Conservation (phyloP, 2,113 vertebrate genomes). For the Dunckerocampus dactyliophorus region DNA sequence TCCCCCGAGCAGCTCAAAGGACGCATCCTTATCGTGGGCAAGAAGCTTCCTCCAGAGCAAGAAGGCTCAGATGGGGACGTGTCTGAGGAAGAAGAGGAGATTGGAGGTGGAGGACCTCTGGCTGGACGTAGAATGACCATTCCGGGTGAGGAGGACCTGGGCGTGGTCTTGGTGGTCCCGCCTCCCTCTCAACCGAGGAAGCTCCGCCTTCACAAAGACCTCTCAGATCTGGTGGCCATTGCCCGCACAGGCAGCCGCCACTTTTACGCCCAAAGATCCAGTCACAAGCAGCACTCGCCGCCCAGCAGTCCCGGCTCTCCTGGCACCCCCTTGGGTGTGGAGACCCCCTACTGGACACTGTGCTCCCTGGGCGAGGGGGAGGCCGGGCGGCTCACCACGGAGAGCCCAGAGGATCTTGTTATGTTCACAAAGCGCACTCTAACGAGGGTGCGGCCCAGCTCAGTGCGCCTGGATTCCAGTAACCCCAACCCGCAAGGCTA, state of each 20-base stretch:
- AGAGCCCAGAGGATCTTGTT: constrained; percentile 92
- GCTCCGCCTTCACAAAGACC: constrained; percentile 82
- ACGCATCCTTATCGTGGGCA: constrained; percentile 87
- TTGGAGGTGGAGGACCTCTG: constrained; percentile 77
- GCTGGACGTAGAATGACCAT: constrained; percentile 76
- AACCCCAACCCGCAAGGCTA: constrained; percentile 96
- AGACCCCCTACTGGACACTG: constrained; percentile 80
- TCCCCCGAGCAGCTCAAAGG: constrained; percentile 90
- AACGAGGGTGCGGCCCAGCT: constrained; percentile 87
- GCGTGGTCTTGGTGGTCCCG: constrained; percentile 73
- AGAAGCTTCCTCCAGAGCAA: constrained; percentile 79
- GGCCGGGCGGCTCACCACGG: constrained; percentile 86
- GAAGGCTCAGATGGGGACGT: constrained; percentile 87
- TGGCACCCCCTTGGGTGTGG: constrained; percentile 47
- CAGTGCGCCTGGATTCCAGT: constrained; percentile 93
- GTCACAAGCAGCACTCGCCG: constrained; percentile 74
- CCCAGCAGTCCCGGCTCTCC: constrained; percentile 82
- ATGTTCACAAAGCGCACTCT: constrained; percentile 93
- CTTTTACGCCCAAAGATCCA: constrained; percentile 73
- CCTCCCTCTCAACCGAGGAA: constrained; percentile 78
- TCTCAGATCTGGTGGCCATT: constrained; percentile 87
- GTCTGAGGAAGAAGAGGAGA: constrained; percentile 94
- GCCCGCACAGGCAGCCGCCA: constrained; percentile 78
- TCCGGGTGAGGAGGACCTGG: constrained; percentile 75
- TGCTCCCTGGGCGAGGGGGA: constrained; percentile 93